phyloP scores from a whole-genome alignment of 2,797 vertebrate genomes.

The Poecilia gillii region DNA sequence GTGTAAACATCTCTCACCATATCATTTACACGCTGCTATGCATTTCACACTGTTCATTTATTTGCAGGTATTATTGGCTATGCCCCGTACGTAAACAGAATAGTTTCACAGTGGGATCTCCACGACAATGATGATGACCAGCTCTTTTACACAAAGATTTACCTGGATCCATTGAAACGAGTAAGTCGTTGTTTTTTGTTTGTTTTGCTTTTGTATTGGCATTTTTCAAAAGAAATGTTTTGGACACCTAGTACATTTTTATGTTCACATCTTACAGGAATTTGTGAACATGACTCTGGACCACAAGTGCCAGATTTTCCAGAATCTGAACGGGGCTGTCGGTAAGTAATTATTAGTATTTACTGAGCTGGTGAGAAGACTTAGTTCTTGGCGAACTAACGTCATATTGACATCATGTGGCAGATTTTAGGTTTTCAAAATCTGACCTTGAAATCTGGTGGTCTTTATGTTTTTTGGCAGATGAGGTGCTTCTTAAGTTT shows the following conservation, averaged over 20 bases:
- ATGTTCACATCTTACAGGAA: constrained; percentile 80
- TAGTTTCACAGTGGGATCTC: constrained; percentile 92
- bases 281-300: constrained; percentile 93
- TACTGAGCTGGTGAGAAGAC: constrained; percentile 1
- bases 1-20: constrained; percentile 49
- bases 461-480: constrained; percentile 75
- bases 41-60: constrained; percentile 58
- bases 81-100: constrained; percentile 84
- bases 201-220: too few species aligned
- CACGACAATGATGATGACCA: constrained; percentile 99
- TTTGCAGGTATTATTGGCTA: constrained; percentile 94
- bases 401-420: neutral
- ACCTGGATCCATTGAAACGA: constrained; percentile 89
- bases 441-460: constrained; percentile 40
- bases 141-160: constrained; percentile 98
- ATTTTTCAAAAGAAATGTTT: constrained; percentile 27
- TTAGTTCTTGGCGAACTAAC: constrained; percentile 3
- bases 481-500: constrained; percentile 96
- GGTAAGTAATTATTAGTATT: constrained; percentile 79
- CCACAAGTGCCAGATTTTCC: constrained; percentile 96
- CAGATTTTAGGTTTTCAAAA: constrained; percentile 36
- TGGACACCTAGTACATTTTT: constrained; percentile 10
- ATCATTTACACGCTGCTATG: constrained; percentile 43
- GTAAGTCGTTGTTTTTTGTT: constrained; percentile 66
- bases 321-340: constrained; percentile 93